Base-by-base conservation (phyloP, 2,113 vertebrate genomes). In the Malurus alboscapulatus region DNA sequence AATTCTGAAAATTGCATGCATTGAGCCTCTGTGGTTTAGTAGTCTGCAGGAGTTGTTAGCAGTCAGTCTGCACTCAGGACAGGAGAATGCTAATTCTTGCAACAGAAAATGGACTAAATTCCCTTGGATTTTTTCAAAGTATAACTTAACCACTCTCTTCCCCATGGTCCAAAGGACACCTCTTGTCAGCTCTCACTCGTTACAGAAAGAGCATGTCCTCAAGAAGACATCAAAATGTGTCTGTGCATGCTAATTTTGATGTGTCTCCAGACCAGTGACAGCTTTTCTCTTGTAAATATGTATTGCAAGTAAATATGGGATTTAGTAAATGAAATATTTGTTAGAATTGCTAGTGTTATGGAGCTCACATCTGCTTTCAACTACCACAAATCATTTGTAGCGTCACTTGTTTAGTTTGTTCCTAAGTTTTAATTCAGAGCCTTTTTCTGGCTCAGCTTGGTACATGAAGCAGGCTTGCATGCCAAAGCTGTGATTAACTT, bases 401-500 rank as follows among this genome's bases (percentile, higher is more conserved):
- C 82, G n/a, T 78, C 90, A 90, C 87, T 84, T 94, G 87, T 80
- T 96, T 89, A 38, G 82, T 95, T 93, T 92, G 36, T 47, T 65
- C 87, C 58, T 95, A 91, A 91, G 83, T 96, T 96, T 96, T 96
- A 84, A 97, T 85, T 96, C 65, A 81, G 91, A 96, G 66, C 5
- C n/a, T 91, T 97, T 96, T 92, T 95, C 95, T 97, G 81, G 58
- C 89, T 96, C 77, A 92, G 71, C 85, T 93, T 86, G 96, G 84
- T 83, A 81, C 62, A 94, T 78, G 92, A 80, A 96, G 84, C 95
- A 96, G 88, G 88, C 84, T 87, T 93, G 82, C 74, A 95, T 96
- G 96, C 95, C 94, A 97, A 97, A 97, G 93, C 93, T 96, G 92
- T 98, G 97, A 98, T 98, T 97, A 98, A 98, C 97, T 97, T 98